These are phyloP conservation scores for Branchipolynoe longqiensis DNA, from an alignment of 2,888 invertebrate species.

Conservation along the genomic window DNA sequence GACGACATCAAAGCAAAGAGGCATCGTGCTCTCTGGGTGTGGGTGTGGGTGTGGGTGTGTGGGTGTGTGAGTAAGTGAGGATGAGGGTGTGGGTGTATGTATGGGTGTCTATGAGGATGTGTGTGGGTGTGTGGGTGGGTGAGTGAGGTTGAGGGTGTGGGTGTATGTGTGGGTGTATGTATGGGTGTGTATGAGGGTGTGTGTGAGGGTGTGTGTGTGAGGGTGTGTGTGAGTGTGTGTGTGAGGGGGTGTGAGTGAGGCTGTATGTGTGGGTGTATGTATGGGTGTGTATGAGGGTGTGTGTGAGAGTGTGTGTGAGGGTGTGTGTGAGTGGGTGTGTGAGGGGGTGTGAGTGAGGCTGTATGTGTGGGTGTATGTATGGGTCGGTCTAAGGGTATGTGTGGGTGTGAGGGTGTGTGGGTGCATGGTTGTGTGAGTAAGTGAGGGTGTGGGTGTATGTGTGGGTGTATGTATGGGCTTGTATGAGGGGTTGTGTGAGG, in stretches of 20 bases:
- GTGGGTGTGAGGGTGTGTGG: not conserved
- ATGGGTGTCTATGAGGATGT: not conserved
- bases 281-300: not conserved
- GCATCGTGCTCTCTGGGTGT: not conserved
- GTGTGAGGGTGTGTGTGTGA: not conserved
- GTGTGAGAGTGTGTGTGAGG: not conserved
- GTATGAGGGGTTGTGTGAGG: not conserved
- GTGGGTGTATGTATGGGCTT: not conserved
- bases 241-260: not conserved
- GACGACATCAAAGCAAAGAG: conserved; percentile 38
- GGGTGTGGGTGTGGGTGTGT: not conserved
- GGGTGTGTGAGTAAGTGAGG: not conserved
- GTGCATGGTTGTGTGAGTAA: too few species aligned
- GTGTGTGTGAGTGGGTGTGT: not conserved
- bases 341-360: not conserved
- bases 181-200: not conserved
- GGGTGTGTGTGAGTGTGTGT: not conserved
- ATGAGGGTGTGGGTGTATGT: not conserved
- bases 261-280: not conserved
- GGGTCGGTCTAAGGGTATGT: not conserved
- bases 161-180: not conserved
- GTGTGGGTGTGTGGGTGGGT: not conserved
- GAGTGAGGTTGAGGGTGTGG: not conserved
- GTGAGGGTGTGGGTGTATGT: too few species aligned
- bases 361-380: not conserved